Percentiles rank a stretch among this genome's conserved stretches.
Conservation (phyloP, 2,797 vertebrate genomes). For the Bucorvus abyssinicus region DNA sequence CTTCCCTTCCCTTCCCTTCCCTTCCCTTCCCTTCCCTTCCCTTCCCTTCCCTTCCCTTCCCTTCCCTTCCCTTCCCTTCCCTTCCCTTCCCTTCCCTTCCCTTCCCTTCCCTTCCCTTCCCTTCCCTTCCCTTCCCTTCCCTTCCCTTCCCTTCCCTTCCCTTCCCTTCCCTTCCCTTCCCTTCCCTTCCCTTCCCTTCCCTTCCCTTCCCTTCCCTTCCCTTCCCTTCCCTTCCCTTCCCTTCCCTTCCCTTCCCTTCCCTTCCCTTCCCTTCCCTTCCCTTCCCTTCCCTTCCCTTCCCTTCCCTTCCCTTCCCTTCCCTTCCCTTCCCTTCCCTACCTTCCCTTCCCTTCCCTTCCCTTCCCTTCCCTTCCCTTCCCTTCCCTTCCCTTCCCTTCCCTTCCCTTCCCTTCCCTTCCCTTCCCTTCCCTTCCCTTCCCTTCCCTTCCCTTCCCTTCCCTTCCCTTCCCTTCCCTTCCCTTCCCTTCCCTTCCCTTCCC, state of each 20-base stretch:
- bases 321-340: not conserved
- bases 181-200: not conserved
- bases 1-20: not conserved
- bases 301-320: not conserved
- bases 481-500: not conserved
- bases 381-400: no score
- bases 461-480: not conserved
- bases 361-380: not conserved
- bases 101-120: no score
- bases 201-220: not conserved
- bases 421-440: no score
- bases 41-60: not conserved
- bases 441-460: no score
- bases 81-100: not conserved
- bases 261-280: no score
- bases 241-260: not conserved
- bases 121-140: no score
- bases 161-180: not conserved
- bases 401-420: not conserved
- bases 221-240: no score
- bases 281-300: no score
- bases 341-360: not conserved
- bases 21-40: not conserved
- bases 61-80: no score
- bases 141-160: not conserved